phyloP scores from a whole-genome alignment of 2,113 vertebrate species.

The Anoura caudifer region DNA sequence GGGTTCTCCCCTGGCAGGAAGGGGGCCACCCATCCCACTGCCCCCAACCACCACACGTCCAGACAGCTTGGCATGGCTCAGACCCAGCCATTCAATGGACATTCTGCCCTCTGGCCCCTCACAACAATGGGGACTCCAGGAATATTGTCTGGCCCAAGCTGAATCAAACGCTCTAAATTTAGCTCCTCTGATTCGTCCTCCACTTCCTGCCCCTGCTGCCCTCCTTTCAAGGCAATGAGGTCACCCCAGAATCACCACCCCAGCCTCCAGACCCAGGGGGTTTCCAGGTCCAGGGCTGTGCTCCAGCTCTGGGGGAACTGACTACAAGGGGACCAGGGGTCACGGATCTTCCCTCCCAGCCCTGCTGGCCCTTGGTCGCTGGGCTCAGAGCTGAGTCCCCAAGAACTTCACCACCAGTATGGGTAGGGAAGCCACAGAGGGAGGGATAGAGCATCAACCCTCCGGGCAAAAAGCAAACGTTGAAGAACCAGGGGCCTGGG shows the following conservation, averaged over 20 bases:
- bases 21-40: background rate
- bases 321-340: background rate
- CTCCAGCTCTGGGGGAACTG: conserved; percentile 38
- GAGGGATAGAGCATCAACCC: no score
- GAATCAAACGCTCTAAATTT: conserved; percentile 86
- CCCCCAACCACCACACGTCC: background rate
- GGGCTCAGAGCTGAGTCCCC: background rate
- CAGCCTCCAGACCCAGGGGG: conserved; percentile 76
- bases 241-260: conserved; percentile 77
- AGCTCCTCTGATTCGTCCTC: conserved; percentile 82
- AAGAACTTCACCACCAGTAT: background rate
- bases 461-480: background rate
- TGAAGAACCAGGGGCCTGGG: background rate
- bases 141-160: conserved; percentile 81
- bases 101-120: conserved; percentile 83
- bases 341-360: background rate
- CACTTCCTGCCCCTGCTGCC: conserved; percentile 82
- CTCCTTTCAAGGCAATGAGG: conserved; percentile 78
- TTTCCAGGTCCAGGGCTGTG: conserved; percentile 76
- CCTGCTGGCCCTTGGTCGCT: background rate
- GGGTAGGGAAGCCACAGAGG: rapidly evolving
- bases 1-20: background rate
- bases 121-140: conserved; percentile 84
- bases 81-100: conserved; percentile 80
- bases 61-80: conserved; percentile 83